Evolutionary conservation across 2,797 vertebrate species (phyloP).

Genomic region (Chromobotia macracanthus): DNA sequence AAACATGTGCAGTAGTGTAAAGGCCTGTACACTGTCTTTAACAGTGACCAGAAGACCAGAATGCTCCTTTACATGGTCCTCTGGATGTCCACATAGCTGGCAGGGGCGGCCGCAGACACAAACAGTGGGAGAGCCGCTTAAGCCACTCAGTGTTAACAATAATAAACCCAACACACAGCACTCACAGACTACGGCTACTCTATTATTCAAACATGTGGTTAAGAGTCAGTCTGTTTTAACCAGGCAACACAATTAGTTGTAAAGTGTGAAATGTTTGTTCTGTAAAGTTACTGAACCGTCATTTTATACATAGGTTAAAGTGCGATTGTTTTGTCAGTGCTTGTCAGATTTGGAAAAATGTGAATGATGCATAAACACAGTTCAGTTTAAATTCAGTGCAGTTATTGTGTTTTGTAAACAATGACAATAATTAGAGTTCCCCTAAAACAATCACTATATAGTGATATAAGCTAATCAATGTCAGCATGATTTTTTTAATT

Average conservation of each 20-base stretch:
- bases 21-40: not conserved
- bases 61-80: slow-evolving; percentile 12
- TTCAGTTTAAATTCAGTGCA: not conserved
- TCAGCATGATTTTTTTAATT: not conserved
- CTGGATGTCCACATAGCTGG: slow-evolving; percentile 38
- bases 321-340: not conserved
- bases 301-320: slow-evolving; percentile 9
- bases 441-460: not conserved
- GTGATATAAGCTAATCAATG: not conserved
- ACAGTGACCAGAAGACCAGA: not conserved
- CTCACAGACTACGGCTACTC: slow-evolving; percentile 44
- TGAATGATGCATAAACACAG: not conserved
- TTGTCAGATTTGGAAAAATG: not conserved
- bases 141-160: slow-evolving; percentile 54
- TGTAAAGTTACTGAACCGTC: slow-evolving; percentile 16
- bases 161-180: slow-evolving; percentile 49
- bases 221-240: slow-evolving; percentile 14
- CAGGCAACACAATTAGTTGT: slow-evolving; percentile 23
- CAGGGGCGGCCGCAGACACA: slow-evolving; percentile 40
- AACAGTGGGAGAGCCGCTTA: slow-evolving; percentile 45
- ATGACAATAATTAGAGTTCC: not conserved
- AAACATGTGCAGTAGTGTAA: not conserved
- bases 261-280: slow-evolving; percentile 36
- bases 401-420: not conserved
- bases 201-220: slow-evolving; percentile 51